phyloP scores from a whole-genome alignment of 2,113 vertebrate species.

The Todiramphus saurophagus region DNA sequence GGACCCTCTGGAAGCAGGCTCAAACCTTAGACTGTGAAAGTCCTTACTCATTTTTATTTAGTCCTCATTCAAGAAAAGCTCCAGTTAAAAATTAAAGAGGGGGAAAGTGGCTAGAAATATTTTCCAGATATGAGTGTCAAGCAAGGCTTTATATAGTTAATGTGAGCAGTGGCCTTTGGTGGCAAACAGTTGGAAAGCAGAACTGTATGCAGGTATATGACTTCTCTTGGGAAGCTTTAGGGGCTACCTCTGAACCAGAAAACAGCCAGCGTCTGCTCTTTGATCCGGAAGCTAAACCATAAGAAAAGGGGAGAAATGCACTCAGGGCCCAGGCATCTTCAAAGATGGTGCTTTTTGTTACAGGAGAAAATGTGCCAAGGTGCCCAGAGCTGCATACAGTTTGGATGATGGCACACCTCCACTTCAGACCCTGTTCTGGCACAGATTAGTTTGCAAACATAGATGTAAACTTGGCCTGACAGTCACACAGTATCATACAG shows the following conservation, averaged over 20 bases:
- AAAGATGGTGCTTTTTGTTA: not conserved
- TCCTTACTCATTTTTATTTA: constrained; percentile 33
- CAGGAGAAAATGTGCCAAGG: not conserved
- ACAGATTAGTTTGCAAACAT: accelerated
- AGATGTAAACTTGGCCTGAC: accelerated
- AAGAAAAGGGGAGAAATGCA: not conserved
- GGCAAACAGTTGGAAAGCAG: not conserved
- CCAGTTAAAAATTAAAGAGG: constrained; percentile 13
- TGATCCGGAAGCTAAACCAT: not conserved
- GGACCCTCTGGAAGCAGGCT: not conserved
- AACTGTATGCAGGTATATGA: not conserved
- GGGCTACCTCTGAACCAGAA: not conserved
- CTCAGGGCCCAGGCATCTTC: not conserved
- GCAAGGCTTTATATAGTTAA: not conserved
- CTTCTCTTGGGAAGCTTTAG: not conserved
- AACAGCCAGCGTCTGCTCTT: not conserved
- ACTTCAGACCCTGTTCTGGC: not conserved
- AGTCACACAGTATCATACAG: not conserved
- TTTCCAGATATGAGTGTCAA: not conserved
- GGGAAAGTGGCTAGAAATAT: not conserved
- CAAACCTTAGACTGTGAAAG: not conserved
- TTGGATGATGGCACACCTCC: not conserved
- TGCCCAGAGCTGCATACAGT: not conserved
- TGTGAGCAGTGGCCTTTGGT: not conserved
- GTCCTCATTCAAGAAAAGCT: not conserved